Evolutionary conservation across 2,888 invertebrate genomes (phyloP).

Genomic region (Spatulosminthurus flaviceps): DNA sequence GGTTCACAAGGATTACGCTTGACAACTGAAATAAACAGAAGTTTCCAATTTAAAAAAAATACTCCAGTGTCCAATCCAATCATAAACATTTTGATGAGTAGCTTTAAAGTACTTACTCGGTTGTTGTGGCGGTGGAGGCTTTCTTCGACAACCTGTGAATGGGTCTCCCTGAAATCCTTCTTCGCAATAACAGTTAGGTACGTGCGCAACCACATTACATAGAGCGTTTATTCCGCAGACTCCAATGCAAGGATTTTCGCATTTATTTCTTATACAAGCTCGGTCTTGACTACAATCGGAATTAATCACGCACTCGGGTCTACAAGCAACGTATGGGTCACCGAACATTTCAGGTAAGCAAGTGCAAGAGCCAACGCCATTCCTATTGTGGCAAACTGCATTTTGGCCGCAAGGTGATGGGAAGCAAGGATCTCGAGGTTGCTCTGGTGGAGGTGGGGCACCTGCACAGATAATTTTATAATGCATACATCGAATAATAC

Average conservation of each 20-base stretch:
- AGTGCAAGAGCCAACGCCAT: constrained; percentile 72
- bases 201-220: constrained; percentile 79
- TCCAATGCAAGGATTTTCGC: constrained; percentile 72
- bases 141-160: constrained; percentile 74
- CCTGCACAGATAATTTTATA: not conserved
- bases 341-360: constrained; percentile 78
- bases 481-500: no score
- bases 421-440: constrained; percentile 55
- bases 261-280: constrained; percentile 76
- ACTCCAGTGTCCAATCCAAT: no score
- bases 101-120: not conserved
- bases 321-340: constrained; percentile 77
- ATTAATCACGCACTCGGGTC: constrained; percentile 79
- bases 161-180: constrained; percentile 77
- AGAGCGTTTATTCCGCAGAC: constrained; percentile 72
- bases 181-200: constrained; percentile 80
- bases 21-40: constrained; percentile 15
- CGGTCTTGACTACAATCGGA: constrained; percentile 72
- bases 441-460: constrained; percentile 48
- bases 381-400: constrained; percentile 69
- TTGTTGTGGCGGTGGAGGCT: constrained; percentile 57
- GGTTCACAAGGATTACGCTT: constrained; percentile 66
- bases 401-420: constrained; percentile 62
- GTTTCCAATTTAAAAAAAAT: not conserved
- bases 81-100: no score